phyloP scores from a whole-genome alignment of 2,888 invertebrate species.

The Plagodis dolabraria region DNA sequence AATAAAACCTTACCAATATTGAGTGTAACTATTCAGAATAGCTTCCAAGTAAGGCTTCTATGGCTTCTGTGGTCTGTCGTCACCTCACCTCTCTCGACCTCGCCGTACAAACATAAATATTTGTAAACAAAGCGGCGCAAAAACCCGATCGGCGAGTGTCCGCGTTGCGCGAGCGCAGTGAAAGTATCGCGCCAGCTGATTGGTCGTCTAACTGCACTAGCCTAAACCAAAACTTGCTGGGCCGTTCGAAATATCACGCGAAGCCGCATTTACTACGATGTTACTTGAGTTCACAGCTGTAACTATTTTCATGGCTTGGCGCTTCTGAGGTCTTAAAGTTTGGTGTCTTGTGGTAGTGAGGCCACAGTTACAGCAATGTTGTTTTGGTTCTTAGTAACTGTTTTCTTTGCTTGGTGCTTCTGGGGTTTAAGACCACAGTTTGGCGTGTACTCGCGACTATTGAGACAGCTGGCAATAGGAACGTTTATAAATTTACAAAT shows the following conservation, averaged over 20 bases:
- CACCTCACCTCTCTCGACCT: conserved; percentile 20
- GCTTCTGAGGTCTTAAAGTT: neutral
- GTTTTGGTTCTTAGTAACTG: too few relatives aligned
- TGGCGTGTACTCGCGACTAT: too few relatives aligned
- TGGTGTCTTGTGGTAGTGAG: neutral
- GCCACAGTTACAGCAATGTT: too few relatives aligned
- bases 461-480: too few relatives aligned
- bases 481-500: too few relatives aligned
- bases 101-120: conserved; percentile 25
- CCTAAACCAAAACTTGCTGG: neutral
- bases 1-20: too few relatives aligned
- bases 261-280: neutral
- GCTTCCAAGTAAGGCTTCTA: conserved; percentile 4
- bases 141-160: conserved; percentile 25
- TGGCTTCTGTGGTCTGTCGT: conserved; percentile 13
- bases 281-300: neutral
- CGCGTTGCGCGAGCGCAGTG: conserved; percentile 35
- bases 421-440: too few relatives aligned
- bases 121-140: conserved; percentile 33
- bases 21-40: neutral
- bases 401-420: too few relatives aligned
- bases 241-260: too few relatives aligned
- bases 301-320: neutral
- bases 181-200: conserved; percentile 34
- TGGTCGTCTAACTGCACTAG: conserved; percentile 12